These are phyloP conservation scores for Urocitellus parryii DNA, from an alignment of 2,113 vertebrate genomes.

Conservation along the genomic window DNA sequence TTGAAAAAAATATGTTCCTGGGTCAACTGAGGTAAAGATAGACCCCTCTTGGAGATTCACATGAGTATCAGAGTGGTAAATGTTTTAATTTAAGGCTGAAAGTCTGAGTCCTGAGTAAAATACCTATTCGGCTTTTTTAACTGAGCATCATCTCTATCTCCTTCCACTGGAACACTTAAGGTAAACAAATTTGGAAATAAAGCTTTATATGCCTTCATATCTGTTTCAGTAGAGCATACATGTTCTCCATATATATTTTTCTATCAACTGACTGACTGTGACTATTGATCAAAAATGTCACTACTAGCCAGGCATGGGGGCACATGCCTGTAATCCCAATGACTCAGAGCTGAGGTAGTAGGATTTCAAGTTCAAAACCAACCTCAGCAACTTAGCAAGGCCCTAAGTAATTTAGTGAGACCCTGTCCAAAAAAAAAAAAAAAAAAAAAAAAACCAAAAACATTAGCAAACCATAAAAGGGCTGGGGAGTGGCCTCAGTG, in stretches of 20 bases:
- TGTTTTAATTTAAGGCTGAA: background rate
- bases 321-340: too few species aligned
- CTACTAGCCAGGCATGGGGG: background rate
- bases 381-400: too few species aligned
- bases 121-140: background rate
- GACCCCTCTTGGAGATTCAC: background rate
- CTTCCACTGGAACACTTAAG: background rate
- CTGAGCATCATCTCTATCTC: background rate
- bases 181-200: conserved; percentile 45
- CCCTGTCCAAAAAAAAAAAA: too few species aligned
- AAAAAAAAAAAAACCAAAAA: too few species aligned
- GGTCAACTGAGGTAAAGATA: background rate
- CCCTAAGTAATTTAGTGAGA: too few species aligned
- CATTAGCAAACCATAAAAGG: too few species aligned
- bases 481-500: too few species aligned
- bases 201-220: conserved; percentile 19
- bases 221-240: background rate
- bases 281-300: conserved; percentile 28
- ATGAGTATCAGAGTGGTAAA: background rate
- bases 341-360: too few species aligned
- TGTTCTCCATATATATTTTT: background rate
- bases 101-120: background rate
- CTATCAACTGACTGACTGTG: background rate
- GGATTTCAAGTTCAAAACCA: too few species aligned
- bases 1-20: background rate